Evolutionary conservation across 2,888 invertebrate species (phyloP).

Genomic region (Amphipyra berbera): DNA sequence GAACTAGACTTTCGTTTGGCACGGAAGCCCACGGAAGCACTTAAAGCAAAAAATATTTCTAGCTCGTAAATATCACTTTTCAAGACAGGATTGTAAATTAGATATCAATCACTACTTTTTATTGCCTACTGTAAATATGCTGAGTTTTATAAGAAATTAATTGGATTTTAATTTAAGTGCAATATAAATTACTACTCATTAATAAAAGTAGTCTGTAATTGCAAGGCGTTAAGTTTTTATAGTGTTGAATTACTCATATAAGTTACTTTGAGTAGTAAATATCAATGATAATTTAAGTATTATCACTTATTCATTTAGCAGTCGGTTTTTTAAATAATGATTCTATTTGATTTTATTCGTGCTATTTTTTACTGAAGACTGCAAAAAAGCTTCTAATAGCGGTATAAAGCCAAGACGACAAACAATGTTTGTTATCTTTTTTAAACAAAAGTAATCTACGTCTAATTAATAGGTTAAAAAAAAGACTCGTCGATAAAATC

Average conservation of each 20-base stretch:
- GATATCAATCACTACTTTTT: constrained; percentile 43
- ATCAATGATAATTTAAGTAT: constrained; percentile 21
- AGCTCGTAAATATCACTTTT: constrained; percentile 16
- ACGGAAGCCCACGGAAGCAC: constrained; percentile 5
- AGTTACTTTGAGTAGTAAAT: constrained; percentile 1
- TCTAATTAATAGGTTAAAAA: neutral
- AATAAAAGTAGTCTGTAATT: constrained; percentile 11
- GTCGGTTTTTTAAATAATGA: constrained; percentile 11
- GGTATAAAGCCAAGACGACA: too few species aligned
- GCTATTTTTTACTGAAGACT: neutral
- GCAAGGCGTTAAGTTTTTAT: constrained; percentile 16
- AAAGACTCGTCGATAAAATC: constrained; percentile 41
- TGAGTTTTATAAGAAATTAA: constrained; percentile 29
- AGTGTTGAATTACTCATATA: constrained; percentile 14
- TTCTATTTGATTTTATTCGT: constrained; percentile 3
- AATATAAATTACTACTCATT: constrained; percentile 23
- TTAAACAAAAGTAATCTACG: too few species aligned
- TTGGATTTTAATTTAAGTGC: constrained; percentile 32
- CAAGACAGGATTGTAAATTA: constrained; percentile 30
- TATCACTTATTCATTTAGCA: constrained; percentile 25
- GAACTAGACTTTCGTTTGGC: constrained; percentile 1
- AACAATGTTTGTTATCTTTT: too few species aligned
- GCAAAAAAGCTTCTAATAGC: too few species aligned
- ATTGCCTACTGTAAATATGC: neutral
- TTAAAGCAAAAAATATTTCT: constrained; percentile 8